Evolutionary conservation across 2,113 vertebrate species (phyloP), one percentile per base, ranked within the genome.

Genomic region (Aegithalos caudatus): DNA sequence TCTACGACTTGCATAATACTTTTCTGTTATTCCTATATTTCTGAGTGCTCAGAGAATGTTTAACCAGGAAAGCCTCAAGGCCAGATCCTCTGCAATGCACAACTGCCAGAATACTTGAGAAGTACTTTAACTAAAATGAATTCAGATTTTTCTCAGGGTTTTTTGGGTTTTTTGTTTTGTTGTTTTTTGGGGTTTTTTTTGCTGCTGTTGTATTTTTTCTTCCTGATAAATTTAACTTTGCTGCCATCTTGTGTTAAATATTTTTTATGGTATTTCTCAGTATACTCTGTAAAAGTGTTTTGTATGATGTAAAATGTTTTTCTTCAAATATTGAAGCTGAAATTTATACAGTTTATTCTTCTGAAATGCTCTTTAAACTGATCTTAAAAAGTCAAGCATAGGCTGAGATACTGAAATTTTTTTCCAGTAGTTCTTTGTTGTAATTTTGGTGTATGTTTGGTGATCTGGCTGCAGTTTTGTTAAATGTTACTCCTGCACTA

Each of bases 241-340:
- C 97, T 98, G 97, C 97, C 98, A 98, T 95, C 98, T 98, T 96
- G 92, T 96, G 98, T 91, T 93, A 66, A 21, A 25, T 88, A 54
- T 69, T 91, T 86, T 92, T 40, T 6, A 45, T 31, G 15, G 6
- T 6, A 53, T 86, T n/a, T 83, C 23, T 86, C 54, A 7, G 1
- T 25, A 12, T 45, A 21, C 7, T 84, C 24, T 0, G 1, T 47
- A 71, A n/a, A 90, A 76, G 33, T 6, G 0, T 60, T 77, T 87
- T 45, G 4, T 66, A 3, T 48, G 5, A 38, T 73, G 28, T 35
- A 82, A 90, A 62, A 38, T 31, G 1, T 4, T 67, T 91, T 92
- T 57, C 31, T 67, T 70, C 15, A 47, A 38, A 16, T 53, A n/a
- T 35, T 70, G 25, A 66, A 88, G 38, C 24, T 94, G 56, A 83